Evolutionary conservation across 2,113 vertebrate genomes (phyloP).

Genomic region (Pholis gunnellus): DNA sequence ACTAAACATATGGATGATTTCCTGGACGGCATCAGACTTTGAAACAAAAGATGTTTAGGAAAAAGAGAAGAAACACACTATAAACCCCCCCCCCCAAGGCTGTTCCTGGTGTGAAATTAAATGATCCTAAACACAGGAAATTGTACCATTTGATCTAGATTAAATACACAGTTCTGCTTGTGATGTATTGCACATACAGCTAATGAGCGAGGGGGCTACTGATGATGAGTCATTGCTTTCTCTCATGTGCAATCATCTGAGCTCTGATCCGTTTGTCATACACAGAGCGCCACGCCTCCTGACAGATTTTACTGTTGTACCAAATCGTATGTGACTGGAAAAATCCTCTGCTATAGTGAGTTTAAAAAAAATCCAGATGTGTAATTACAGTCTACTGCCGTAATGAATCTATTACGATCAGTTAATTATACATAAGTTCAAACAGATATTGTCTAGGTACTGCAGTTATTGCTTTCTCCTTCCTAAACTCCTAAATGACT

Average conservation of each 20-base stretch:
- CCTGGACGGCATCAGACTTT: not conserved
- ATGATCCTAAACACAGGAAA: constrained; percentile 70
- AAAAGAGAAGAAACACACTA: constrained; percentile 27
- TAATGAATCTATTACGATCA: not conserved
- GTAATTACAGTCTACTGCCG: not conserved
- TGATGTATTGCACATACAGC: constrained; percentile 59
- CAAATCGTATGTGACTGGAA: not conserved
- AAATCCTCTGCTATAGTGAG: not conserved
- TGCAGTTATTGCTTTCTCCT: not conserved
- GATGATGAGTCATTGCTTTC: constrained; percentile 50
- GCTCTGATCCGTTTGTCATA: constrained; percentile 34
- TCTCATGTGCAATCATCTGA: constrained; percentile 28
- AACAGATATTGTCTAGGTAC: not conserved
- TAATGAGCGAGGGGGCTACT: constrained; percentile 62
- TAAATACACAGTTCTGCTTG: constrained; percentile 37
- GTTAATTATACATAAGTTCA: not conserved
- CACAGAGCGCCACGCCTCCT: not conserved
- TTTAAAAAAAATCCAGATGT: not conserved
- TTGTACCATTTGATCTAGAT: constrained; percentile 46
- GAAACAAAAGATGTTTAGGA: constrained; percentile 23
- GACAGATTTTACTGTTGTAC: constrained; percentile 1
- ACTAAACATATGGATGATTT: constrained; percentile 9
- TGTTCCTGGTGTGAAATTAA: constrained; percentile 40
- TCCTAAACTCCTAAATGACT: not conserved
- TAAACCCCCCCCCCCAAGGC: constrained; percentile 39